Conservation (phyloP, 2,113 vertebrate species). For the Struthio camelus region DNA sequence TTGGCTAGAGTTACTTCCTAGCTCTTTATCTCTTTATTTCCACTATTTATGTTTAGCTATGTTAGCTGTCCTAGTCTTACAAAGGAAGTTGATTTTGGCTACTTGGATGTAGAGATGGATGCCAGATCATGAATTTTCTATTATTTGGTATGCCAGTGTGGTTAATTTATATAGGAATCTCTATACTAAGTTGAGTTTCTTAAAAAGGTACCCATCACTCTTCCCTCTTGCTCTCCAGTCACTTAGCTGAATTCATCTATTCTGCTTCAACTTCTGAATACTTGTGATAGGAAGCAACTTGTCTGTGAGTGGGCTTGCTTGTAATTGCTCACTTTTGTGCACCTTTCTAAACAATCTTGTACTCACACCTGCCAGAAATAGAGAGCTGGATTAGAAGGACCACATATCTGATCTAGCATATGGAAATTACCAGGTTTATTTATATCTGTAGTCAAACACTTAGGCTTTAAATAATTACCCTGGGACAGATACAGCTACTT, state of each 20-base stretch:
- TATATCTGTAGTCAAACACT: background rate
- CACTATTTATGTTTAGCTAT: background rate
- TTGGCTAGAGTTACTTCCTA: background rate
- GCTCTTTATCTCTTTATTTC: background rate
- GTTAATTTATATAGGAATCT: background rate
- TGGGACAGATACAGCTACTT: background rate
- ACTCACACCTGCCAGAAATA: background rate
- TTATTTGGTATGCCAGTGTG: background rate
- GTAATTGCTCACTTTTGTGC: background rate
- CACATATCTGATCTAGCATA: background rate
- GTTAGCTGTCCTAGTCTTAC: background rate
- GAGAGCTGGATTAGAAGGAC: background rate
- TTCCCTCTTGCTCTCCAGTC: background rate
- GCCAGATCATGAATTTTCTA: background rate
- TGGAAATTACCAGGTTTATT: background rate
- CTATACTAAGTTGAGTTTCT: background rate
- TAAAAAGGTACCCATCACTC: rapidly evolving
- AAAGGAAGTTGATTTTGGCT: background rate
- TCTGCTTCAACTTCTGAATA: background rate
- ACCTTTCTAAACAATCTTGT: background rate
- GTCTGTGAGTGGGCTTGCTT: background rate
- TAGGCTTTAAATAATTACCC: conserved; percentile 17
- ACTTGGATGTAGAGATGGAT: background rate
- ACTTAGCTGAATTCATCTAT: background rate
- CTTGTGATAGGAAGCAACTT: background rate